Conservation (phyloP, 53 echinoderm and acorn worm species). For the Astropecten irregularis region DNA sequence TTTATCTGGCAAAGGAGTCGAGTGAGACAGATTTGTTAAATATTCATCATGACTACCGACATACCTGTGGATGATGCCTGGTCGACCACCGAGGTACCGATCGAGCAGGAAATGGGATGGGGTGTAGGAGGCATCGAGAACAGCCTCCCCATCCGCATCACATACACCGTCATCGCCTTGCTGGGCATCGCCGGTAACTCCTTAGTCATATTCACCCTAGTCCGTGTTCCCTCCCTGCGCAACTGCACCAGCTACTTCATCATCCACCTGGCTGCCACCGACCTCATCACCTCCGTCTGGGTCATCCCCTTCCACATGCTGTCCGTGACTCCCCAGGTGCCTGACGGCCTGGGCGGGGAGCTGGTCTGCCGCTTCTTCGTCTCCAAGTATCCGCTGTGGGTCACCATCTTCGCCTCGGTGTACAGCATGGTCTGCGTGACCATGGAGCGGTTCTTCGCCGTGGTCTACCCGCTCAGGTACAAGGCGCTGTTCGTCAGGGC, state of each 20-base stretch:
- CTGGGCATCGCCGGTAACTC: constrained; percentile 82
- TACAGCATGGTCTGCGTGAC: constrained; percentile 80
- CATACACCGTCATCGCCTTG: constrained; percentile 72
- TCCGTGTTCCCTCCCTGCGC: constrained; percentile 70
- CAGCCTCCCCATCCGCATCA: constrained; percentile 58
- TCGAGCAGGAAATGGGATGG: too few species aligned
- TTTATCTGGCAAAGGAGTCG: too few species aligned
- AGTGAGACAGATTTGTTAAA: too few species aligned
- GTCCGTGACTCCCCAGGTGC: constrained; percentile 39
- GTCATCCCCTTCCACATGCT: constrained; percentile 82
- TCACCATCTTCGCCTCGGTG: constrained; percentile 78
- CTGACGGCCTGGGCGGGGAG: constrained; percentile 71
- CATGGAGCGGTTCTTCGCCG: constrained; percentile 86
- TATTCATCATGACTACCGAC: too few species aligned
- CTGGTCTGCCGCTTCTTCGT: constrained; percentile 80
- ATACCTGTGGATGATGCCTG: too few species aligned
- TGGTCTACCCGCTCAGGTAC: constrained; percentile 82
- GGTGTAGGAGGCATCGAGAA: constrained; percentile 78
- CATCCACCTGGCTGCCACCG: constrained; percentile 73
- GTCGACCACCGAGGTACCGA: too few species aligned
- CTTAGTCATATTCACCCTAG: constrained; percentile 80
- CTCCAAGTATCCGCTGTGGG: constrained; percentile 88
- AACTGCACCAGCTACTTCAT: constrained; percentile 82
- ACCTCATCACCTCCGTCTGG: constrained; percentile 74
- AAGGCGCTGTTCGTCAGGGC: constrained; percentile 59